phyloP scores from a whole-genome alignment of 1,140 invertebrate genomes.

The Venturia canescens region DNA sequence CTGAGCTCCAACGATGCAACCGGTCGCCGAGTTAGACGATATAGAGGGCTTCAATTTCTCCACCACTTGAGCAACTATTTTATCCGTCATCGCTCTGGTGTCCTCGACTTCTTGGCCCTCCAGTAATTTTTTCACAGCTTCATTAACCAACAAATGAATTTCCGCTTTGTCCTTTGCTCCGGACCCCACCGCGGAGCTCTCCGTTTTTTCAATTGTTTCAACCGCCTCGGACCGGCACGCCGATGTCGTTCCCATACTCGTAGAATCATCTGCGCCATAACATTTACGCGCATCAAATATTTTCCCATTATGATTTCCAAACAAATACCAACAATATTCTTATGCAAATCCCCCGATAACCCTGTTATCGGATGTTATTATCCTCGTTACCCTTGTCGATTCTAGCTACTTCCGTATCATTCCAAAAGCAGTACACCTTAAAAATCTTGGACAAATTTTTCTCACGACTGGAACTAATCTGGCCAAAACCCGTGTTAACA shows the following conservation, averaged over 20 bases:
- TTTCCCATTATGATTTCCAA: too few relatives aligned
- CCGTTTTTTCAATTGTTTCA: neutral
- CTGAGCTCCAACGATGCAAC: conserved; percentile 43
- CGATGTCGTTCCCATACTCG: neutral
- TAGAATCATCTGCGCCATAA: too few relatives aligned
- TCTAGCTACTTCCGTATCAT: too few relatives aligned
- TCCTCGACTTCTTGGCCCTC: conserved; percentile 70
- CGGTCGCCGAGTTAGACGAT: conserved; percentile 47
- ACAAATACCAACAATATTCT: too few relatives aligned
- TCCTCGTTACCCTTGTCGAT: too few relatives aligned
- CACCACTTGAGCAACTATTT: conserved; percentile 74
- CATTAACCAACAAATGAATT: conserved; percentile 74
- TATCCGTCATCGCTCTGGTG: conserved; percentile 69
- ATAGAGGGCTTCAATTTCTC: conserved; percentile 72
- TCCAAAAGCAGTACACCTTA: too few relatives aligned
- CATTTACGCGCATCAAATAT: too few relatives aligned
- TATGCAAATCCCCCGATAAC: too few relatives aligned
- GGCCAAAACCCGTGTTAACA: too few relatives aligned
- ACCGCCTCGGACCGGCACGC: neutral
- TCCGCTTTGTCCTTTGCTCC: conserved; percentile 55
- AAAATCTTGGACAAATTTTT: too few relatives aligned
- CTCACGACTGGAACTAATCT: too few relatives aligned
- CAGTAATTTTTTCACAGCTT: conserved; percentile 77
- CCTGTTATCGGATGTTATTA: too few relatives aligned
- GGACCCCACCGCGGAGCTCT: conserved; percentile 12